Evolutionary conservation across 1,140 invertebrate genomes (phyloP), one percentile per base, ranked within the genome.

Genomic region (Drosophila tsacasi): DNA sequence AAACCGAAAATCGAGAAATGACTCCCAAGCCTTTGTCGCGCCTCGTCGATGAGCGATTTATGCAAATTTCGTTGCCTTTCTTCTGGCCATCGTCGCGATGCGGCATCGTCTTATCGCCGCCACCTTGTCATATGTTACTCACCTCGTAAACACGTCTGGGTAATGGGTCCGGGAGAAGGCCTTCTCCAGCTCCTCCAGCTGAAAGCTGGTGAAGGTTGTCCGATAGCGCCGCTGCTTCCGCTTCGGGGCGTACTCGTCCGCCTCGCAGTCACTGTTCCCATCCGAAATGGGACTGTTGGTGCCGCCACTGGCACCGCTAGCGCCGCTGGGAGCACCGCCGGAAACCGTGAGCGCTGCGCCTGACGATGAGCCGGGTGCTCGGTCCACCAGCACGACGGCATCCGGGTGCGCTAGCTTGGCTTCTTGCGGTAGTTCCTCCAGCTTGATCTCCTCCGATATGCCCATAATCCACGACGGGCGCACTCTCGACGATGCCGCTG

Each of bases 111-210:
- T 77, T 76, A 75, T 72, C 54, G 9, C 19, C 71, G 68, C 78
- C 79, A 69, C 58, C 21, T 52, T 37, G 50, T 60, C 44, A 58
- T 63, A 72, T 69, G 64, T 77, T 77, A 77, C 75, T 94, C 94
- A 99, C 97, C 98, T 97, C 25, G 98, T 99, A 94, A 99, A 99
- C 1, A 99, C 98, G 94, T 99, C 98, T 21, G 98, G 98, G 94
- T 99, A 99, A 94, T 99, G 98, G 6, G 98, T 99, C 83, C 98
- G 96, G 1, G 98, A 97, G 93, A 99, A 99, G 0, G 98, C 98
- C 93, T 99, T 99, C 93, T 99, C 98, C 69, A 99, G 94, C 93
- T 99, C 98, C 92, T 99, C 98, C 60, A 99, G 94, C 93, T 99
- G 98, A 92, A 97, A 98, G 85, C 97, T 98, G 9, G 98, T 99